A percentile compares a stretch with the other conserved stretches of the same genome.
Evolutionary conservation across 2,888 invertebrate genomes (phyloP).

Genomic region (Macropis europaea): DNA sequence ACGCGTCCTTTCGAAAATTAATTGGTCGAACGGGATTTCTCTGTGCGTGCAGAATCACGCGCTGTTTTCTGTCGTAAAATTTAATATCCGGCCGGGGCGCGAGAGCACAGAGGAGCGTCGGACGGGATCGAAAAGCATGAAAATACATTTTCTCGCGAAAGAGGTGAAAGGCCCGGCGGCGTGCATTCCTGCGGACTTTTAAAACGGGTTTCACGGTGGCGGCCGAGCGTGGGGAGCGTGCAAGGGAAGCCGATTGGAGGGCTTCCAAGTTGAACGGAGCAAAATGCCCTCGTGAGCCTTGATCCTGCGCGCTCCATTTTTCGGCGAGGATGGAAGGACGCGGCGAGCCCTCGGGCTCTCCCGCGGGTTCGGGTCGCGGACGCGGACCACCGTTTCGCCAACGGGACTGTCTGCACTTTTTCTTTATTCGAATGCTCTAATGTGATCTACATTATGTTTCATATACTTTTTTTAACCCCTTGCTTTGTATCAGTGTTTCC

Average conservation of each 20-base stretch:
- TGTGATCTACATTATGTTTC: too few species aligned
- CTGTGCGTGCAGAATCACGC: too few species aligned
- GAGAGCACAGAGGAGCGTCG: background rate
- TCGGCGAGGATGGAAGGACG: conserved; percentile 43
- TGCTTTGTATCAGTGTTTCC: too few species aligned
- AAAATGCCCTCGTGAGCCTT: conserved; percentile 51
- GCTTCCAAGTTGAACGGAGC: conserved; percentile 55
- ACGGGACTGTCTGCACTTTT: too few species aligned
- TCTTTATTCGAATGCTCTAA: too few species aligned
- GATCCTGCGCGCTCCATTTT: conserved; percentile 53
- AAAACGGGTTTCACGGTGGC: conserved; percentile 53
- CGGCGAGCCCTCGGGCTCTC: conserved; percentile 13
- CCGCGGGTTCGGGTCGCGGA: conserved; percentile 1
- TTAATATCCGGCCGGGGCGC: background rate
- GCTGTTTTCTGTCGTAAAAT: conserved; percentile 13
- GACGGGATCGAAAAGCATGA: conserved; percentile 42
- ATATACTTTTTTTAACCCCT: too few species aligned
- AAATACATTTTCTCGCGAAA: conserved; percentile 55
- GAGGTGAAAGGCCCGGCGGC: conserved; percentile 55
- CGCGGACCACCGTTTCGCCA: background rate
- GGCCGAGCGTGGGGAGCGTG: conserved; percentile 30
- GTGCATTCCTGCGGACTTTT: conserved; percentile 60
- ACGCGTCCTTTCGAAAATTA: too few species aligned
- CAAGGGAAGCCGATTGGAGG: conserved; percentile 50
- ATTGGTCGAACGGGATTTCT: too few species aligned